Base-by-base conservation (phyloP, 2,888 invertebrate species). In the Philaethria dido region DNA sequence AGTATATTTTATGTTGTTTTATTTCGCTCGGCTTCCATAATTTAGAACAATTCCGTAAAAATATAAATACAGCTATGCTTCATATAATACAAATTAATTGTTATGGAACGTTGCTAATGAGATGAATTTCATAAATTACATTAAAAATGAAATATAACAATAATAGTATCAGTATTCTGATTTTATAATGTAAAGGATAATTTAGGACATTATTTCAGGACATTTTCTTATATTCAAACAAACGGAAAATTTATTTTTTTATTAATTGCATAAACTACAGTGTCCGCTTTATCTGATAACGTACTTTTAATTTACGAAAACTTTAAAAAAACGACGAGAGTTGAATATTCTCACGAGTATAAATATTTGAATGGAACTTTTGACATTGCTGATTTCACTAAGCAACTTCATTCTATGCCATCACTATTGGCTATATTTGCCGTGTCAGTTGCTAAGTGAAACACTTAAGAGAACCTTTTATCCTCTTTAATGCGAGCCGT, bases 361-460 rank as follows among this genome's bases (percentile, higher is more conserved):
- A 81, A 80, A 79, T 79, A 74, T 79, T 76, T 71, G 71, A 72
- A 75, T 73, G 57, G 70, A 75, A 70, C 73, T 75, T 72, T 65
- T 79, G 73, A 78, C 79, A 83, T 82, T 80, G 82, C 71, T 75
- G 76, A 87, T 87, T 85, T 81, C 74, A 74, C 72, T 72, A 74
- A 78, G 77, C 75, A 76, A 81, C 76, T 77, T 73, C 74, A 25
- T 86, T 89, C 83, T 86, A 78, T 89, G 87, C 86, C 86, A 84
- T 85, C 77, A 82, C 78, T 81, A 80, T 84, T 82, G 72, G 77
- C 80, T 78, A 83, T 83, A 86, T 87, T 86, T 77, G 80, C 83
- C 83, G 84, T 85, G 86, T 81, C 86, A 77, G 90, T 90, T 88
- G 86, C 88, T 82, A 88, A 85, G 88, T 86, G 84, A 87, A 88